Base-by-base conservation (phyloP, 2,113 vertebrate genomes). In the Orthonyx spaldingii region DNA sequence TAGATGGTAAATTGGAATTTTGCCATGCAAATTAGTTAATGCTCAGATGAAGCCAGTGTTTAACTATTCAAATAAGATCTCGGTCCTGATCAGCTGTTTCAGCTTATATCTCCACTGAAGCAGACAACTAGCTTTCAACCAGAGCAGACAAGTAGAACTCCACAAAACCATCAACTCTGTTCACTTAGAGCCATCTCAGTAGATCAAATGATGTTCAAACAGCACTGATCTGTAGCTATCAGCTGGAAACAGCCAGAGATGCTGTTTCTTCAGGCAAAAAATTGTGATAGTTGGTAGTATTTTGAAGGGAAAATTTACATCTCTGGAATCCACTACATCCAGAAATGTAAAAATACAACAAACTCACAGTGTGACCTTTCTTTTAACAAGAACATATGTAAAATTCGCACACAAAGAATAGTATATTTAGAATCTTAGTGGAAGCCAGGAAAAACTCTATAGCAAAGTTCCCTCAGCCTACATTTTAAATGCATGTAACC, bases 211-310 rank as follows among this genome's bases (percentile, higher is more conserved):
- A 91, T 93, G 90, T 80, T 95, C 72, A 84, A 39, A 88, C 65
- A 80, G 87, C 96, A 93, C 81, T 97, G 96, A 97, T 96, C 94
- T 97, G 96, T 96, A 96, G 93, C 97, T 97, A 97, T 97, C 97
- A 97, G 93, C 81, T 91, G 77, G 78, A 94, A 97, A 95, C 96
- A 97, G 97, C 86, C 68, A 85, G 33, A 68, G 74, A 94, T 85
- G 82, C 87, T 94, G 93, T 92, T 97, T 72, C 88, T 93, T 94
- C 97, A 77, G 86, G 95, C 77, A 89, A 90, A 76, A 93, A 84
- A 86, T 7, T 50, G 63, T 70, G 44, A 72, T 90, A 79, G 79
- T 76, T 82, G 32, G 78, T 87, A 86, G n/a, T 68, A 84, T 78
- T 96, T 68, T 69, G 68, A 94, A 60, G 80, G n/a, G 69, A 75